Evolutionary conservation across 2,888 invertebrate species (phyloP).

Genomic region (Parnassius glacialis): DNA sequence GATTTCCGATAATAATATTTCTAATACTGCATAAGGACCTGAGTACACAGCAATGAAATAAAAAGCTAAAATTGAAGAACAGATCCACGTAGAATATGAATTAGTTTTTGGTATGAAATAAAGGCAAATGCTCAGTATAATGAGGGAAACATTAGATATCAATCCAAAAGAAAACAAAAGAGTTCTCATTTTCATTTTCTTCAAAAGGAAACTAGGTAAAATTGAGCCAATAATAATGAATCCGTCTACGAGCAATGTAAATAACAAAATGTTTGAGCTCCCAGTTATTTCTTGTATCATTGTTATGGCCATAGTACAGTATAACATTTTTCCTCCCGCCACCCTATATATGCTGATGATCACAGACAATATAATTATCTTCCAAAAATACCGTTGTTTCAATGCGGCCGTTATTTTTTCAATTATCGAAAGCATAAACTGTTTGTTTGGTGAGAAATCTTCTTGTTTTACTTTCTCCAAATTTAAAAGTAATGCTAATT

Average conservation of each 20-base stretch:
- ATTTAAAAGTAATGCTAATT: conserved; percentile 19
- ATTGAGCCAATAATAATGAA: conserved; percentile 29
- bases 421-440: conserved; percentile 6
- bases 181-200: conserved; percentile 29
- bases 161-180: conserved; percentile 28
- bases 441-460: conserved; percentile 15
- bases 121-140: conserved; percentile 29
- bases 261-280: conserved; percentile 30
- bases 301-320: conserved; percentile 30
- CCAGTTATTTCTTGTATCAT: conserved; percentile 33
- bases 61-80: conserved; percentile 31
- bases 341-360: conserved; percentile 28
- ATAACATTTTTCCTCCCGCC: conserved; percentile 31
- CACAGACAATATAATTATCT: conserved; percentile 19
- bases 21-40: conserved; percentile 38
- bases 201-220: conserved; percentile 28
- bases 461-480: conserved; percentile 10
- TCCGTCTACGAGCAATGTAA: conserved; percentile 31
- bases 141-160: conserved; percentile 26
- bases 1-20: conserved; percentile 37
- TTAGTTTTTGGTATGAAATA: conserved; percentile 26
- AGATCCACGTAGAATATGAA: conserved; percentile 26
- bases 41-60: conserved; percentile 36
- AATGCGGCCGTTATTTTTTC: conserved; percentile 23
- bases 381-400: conserved; percentile 31